A percentile compares a stretch with the other conserved stretches of the same genome.
Conservation (phyloP, 35 echinoderm and acorn worm species). For the Amphiura filiformis region DNA sequence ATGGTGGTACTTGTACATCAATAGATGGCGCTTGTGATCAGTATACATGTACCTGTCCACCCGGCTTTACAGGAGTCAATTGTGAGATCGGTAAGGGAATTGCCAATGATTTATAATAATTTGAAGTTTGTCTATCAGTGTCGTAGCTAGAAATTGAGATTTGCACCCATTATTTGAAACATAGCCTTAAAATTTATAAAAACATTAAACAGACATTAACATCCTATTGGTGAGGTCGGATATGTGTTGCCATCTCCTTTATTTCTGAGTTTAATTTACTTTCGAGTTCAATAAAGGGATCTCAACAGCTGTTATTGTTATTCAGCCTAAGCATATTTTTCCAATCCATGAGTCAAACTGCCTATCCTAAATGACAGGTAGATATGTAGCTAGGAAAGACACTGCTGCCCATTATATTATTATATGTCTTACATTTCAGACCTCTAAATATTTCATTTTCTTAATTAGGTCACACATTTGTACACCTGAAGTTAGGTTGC, state of each 20-base stretch:
- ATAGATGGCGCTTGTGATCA: slow-evolving; percentile 40
- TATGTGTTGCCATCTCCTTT: not conserved
- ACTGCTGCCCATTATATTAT: too few relatives aligned
- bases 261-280: not conserved
- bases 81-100: slow-evolving; percentile 63
- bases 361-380: too few relatives aligned
- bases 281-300: too few relatives aligned
- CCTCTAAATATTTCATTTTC: too few relatives aligned
- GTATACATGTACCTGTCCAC: slow-evolving; percentile 52
- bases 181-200: not conserved
- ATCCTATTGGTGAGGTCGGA: not conserved
- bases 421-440: too few relatives aligned
- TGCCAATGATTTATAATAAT: not conserved
- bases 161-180: not conserved
- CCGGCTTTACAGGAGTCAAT: slow-evolving; percentile 41
- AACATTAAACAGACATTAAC: not conserved
- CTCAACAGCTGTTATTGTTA: too few relatives aligned
- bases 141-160: not conserved
- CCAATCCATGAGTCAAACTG: too few relatives aligned
- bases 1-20: slow-evolving; percentile 46
- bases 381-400: too few relatives aligned
- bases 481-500: too few relatives aligned
- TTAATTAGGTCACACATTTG: too few relatives aligned
- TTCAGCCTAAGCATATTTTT: too few relatives aligned
- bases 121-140: not conserved